A percentile compares a stretch with the other conserved stretches of the same genome.
These are phyloP conservation scores for Aegotheles bennettii DNA, from an alignment of 2,113 vertebrate species.

Conservation along the genomic window DNA sequence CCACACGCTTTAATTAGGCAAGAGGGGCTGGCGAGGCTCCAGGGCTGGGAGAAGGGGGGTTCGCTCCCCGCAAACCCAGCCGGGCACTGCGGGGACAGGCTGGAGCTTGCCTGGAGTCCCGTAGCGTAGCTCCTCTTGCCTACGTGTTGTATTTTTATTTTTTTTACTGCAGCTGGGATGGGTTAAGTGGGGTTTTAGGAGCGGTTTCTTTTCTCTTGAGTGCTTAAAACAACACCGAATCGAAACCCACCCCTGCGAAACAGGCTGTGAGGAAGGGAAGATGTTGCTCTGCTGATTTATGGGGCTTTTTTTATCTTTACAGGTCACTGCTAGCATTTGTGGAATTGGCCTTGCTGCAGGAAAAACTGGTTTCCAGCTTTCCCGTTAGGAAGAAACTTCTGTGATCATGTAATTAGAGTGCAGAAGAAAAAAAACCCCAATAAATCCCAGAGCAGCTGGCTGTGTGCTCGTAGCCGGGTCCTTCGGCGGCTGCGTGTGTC, in stretches of 20 bases:
- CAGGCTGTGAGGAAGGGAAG: neutral
- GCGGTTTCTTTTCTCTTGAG: neutral
- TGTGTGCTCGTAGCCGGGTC: neutral
- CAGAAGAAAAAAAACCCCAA: neutral
- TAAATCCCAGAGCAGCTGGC: neutral
- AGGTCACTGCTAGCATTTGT: conserved; percentile 21
- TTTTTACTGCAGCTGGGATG: neutral
- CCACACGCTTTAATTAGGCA: neutral
- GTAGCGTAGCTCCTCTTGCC: rapidly evolving
- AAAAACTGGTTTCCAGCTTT: conserved; percentile 29
- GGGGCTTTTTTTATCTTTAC: neutral
- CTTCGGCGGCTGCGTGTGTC: neutral
- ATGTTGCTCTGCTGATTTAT: conserved; percentile 7
- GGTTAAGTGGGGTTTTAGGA: conserved; percentile 23
- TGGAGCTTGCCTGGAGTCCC: neutral
- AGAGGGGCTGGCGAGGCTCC: neutral
- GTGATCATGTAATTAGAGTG: rapidly evolving
- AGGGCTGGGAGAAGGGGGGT: neutral
- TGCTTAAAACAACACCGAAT: conserved; percentile 27
- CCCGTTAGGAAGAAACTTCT: neutral
- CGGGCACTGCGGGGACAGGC: neutral
- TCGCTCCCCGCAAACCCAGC: neutral
- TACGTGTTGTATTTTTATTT: neutral
- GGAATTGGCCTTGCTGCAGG: conserved; percentile 18
- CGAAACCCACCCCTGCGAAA: neutral